Evolutionary conservation across 92 coral and sea anemone genomes (phyloP), one percentile per base, ranked within the genome.

Genomic region (Phenganax subtilis): DNA sequence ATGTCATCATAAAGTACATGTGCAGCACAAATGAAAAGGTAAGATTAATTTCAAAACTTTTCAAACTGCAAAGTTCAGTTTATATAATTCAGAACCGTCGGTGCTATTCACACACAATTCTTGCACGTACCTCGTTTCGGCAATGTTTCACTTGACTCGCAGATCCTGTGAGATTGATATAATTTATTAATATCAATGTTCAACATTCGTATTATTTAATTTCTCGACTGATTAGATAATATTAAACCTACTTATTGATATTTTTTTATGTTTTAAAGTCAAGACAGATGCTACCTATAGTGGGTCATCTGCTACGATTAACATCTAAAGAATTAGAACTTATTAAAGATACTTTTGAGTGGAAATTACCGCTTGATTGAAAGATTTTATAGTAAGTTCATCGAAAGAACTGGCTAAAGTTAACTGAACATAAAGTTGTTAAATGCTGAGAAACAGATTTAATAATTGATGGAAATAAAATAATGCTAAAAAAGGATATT

Each of bases 11-110:
- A 51, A 94, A 94, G 82, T 94, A 92, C 87, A 94, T 94, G 98
- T 94, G 98, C 81, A 88, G 98, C 83, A 78, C 93, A 30, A 94
- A 94, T 78, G 91, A 88, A 86, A 97, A 94, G 98, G 98, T 94
- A 83, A 88, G 80, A 7, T 64, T 84, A 25, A 31, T 1, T 28
- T 67, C 25, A 20, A 20, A 20, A 20, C 25, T 20, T 20, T 20
- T 20, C 47, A 37, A 37, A 37, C 47, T 37, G 47, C 5, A 5
- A 1, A 37, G 47, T 20, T 20, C 25, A 37, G 47, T 2, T 37
- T 37, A 37, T 2, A 37, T 1, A 37, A 37, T 37, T 37, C 47
- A 37, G 5, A 37, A 37, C 47, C 3, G 5, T 37, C 47, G 47
- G 47, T 37, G 47, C 5, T 37, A 37, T 37, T 1, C 47, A 37